Conservation (phyloP, 2,797 vertebrate genomes). For the Pampus argenteus region DNA sequence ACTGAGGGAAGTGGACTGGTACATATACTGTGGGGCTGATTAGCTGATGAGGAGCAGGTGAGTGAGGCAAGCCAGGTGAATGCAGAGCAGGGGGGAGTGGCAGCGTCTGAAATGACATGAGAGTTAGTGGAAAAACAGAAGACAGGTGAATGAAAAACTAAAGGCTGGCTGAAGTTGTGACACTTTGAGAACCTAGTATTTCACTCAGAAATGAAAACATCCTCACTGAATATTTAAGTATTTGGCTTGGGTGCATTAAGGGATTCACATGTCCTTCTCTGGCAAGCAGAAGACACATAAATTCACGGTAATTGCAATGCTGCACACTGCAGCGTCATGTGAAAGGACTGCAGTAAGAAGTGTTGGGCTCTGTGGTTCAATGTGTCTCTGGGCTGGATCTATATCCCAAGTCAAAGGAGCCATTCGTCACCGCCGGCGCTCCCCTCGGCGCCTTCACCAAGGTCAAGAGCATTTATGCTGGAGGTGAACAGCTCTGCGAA, state of each 20-base stretch:
- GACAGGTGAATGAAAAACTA: too few relatives aligned
- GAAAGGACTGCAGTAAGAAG: slow-evolving; percentile 54
- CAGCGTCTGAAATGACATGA: too few relatives aligned
- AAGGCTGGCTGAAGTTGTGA: too few relatives aligned
- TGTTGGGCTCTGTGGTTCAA: slow-evolving; percentile 19
- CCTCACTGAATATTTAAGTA: slow-evolving; percentile 13
- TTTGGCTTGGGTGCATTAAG: slow-evolving; percentile 28
- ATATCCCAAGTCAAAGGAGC: slow-evolving; percentile 51
- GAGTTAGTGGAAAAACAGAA: too few relatives aligned
- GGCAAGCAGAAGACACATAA: slow-evolving; percentile 32
- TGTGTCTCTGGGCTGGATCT: slow-evolving; percentile 42
- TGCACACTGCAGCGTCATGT: slow-evolving; percentile 58
- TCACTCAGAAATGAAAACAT: slow-evolving; percentile 29
- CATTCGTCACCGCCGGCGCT: slow-evolving; percentile 49
- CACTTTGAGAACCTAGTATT: slow-evolving; percentile 9
- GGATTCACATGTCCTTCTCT: slow-evolving; percentile 37
- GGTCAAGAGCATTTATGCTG: slow-evolving; percentile 52
- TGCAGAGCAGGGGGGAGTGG: too few relatives aligned
- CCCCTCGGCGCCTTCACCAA: slow-evolving; percentile 51
- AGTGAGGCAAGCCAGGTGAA: too few relatives aligned
- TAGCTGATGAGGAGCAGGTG: too few relatives aligned
- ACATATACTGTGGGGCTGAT: too few relatives aligned
- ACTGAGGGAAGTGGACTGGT: too few relatives aligned
- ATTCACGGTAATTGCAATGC: slow-evolving; percentile 35
- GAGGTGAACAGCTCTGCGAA: slow-evolving; percentile 23